A percentile compares a stretch with the other conserved stretches of the same genome.
Conservation (phyloP, 2,888 invertebrate species). For the Lithophane semibrunnea region DNA sequence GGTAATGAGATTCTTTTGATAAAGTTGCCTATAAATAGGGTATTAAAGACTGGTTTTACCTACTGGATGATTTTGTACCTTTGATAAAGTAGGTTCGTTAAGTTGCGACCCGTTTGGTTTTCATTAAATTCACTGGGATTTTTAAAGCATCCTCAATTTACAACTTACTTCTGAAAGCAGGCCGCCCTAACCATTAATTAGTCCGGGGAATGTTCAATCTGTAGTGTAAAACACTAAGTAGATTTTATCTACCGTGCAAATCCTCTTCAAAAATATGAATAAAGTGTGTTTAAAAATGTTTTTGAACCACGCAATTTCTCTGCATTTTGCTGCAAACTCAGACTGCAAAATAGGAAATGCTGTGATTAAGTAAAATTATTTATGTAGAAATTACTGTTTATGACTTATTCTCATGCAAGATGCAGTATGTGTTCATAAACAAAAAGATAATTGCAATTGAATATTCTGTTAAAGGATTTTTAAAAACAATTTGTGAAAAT, state of each 20-base stretch:
- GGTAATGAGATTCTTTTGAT: constrained; percentile 51
- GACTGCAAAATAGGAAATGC: background rate
- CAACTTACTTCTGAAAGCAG: background rate
- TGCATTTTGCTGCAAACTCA: background rate
- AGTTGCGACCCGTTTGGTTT: background rate
- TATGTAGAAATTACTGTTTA: background rate
- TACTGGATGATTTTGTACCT: background rate
- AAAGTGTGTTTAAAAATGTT: background rate
- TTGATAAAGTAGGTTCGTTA: background rate
- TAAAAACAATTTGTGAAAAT: constrained; percentile 1
- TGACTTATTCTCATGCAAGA: background rate
- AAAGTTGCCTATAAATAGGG: constrained; percentile 8
- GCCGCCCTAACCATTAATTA: no score
- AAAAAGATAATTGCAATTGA: background rate
- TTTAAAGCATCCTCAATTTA: background rate
- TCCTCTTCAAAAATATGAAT: background rate
- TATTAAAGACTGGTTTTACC: background rate
- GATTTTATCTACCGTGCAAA: background rate
- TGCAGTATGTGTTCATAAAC: background rate
- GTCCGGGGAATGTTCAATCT: background rate
- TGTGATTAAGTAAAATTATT: background rate
- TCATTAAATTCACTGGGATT: background rate
- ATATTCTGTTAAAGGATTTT: background rate
- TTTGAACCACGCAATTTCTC: background rate
- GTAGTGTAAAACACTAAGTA: background rate